Evolutionary conservation across 2,797 vertebrate genomes (phyloP), one percentile per base, ranked within the genome.

Genomic region (Hephaestus fuliginosus): DNA sequence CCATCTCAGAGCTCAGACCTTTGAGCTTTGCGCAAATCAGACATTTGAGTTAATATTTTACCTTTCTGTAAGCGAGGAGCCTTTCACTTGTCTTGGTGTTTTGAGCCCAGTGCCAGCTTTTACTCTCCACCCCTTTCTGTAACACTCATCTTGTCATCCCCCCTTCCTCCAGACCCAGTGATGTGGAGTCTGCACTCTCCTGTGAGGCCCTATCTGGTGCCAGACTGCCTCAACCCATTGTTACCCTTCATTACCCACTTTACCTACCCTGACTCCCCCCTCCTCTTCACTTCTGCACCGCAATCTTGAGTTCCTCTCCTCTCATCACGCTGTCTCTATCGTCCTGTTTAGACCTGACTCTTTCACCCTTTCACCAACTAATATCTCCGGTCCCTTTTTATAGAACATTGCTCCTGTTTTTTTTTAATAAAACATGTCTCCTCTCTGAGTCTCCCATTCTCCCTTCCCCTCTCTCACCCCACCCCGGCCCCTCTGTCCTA

Each of bases 151-250:
- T 62, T 66, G 71, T 75, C 66, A 58, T 3, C 60, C 57, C n/a
- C 39, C 68, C 66, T 56, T 52, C n/a, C 39, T 39, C 36, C 36
- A 36, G 33, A 64, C 28, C 73, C 44, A 20, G 53, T 33, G 39
- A 64, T 81, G 75, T 69, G 60, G 33, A 75, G 46, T 62, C 64
- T 76, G 73, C 43, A 18, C 84, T 87, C 80, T 80, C 69, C 74
- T 80, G 25, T 86, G 81, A 87, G 83, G 84, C 88, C 76, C 53
- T 39, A 41, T 86, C 78, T 81, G 85, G 86, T 91, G 86, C 87
- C 85, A 78, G 64, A 44, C 74, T 68, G 83, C 80, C 84, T 91
- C 74, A 62, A 71, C 74, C 78, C 80, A 79, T 82, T 87, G 82
- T 86, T 83, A 44, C 56, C 71, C 74, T 74, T 74, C 76, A 84